Percentiles rank a stretch among this genome's conserved stretches.
phyloP scores from a whole-genome alignment of 1,140 invertebrate species.

The Drosophila tani region DNA sequence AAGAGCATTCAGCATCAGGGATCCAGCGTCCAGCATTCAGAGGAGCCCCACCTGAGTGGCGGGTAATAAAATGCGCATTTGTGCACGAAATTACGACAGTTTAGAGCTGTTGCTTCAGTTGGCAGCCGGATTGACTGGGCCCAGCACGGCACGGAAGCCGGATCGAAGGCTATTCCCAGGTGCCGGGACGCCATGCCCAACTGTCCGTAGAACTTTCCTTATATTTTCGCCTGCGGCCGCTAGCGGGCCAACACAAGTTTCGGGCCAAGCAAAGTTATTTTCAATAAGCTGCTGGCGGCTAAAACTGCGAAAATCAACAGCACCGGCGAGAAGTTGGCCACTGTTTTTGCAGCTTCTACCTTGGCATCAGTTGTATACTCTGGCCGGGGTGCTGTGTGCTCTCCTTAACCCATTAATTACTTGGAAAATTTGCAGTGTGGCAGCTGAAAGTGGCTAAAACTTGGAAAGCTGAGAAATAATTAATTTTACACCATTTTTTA shows the following conservation, averaged over 20 bases:
- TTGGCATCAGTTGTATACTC: neutral
- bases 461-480: neutral
- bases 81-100: conserved; percentile 74
- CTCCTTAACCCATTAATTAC: conserved; percentile 33
- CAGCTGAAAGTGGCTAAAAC: conserved; percentile 13
- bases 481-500: conserved; percentile 5
- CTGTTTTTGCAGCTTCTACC: conserved; percentile 21
- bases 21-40: conserved; percentile 2
- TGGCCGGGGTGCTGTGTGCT: neutral
- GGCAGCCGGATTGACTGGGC: conserved; percentile 21
- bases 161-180: conserved; percentile 35
- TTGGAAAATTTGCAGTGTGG: neutral
- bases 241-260: conserved; percentile 52
- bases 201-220: conserved; percentile 37
- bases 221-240: conserved; percentile 32
- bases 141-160: neutral
- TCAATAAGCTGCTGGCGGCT: conserved; percentile 63
- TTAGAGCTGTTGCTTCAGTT: conserved; percentile 41
- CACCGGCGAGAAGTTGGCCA: conserved; percentile 19
- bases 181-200: conserved; percentile 19
- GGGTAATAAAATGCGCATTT: conserved; percentile 81
- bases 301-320: conserved; percentile 56
- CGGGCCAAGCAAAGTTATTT: conserved; percentile 62
- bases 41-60: conserved; percentile 56
- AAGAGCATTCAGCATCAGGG: conserved; percentile 18